Percentiles rank a stretch among this genome's conserved stretches.
These are phyloP conservation scores for Amphibalanus amphitrite DNA, from an alignment of 1,140 invertebrate genomes.

Conservation along the genomic window DNA sequence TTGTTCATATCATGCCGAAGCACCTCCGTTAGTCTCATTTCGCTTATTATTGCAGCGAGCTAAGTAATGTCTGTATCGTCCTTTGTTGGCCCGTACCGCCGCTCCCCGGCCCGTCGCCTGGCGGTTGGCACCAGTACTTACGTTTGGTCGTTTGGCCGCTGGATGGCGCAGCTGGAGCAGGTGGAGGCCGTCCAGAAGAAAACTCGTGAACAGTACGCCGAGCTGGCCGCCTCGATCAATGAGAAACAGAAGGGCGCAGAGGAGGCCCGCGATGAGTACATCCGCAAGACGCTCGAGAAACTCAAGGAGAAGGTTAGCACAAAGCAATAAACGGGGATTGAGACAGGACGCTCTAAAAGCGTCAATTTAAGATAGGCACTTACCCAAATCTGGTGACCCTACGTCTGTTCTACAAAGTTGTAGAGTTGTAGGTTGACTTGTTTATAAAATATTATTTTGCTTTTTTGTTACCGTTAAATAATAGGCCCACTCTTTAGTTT, in stretches of 20 bases:
- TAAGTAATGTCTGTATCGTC: no score
- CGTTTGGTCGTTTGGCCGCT: background rate
- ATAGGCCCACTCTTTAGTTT: no score
- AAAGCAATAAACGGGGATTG: background rate
- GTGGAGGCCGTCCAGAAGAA: conserved; percentile 1
- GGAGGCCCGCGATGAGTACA: background rate
- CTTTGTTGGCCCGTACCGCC: no score
- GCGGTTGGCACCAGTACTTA: background rate
- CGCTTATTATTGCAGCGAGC: no score
- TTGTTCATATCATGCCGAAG: background rate
- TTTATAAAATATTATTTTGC: no score
- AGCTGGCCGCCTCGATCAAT: background rate
- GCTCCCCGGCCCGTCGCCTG: background rate
- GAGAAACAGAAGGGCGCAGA: conserved; percentile 1
- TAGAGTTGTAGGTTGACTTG: background rate
- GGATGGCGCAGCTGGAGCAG: background rate
- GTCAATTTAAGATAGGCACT: background rate
- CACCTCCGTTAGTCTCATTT: background rate
- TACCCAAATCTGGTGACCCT: background rate
- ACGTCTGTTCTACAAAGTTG: background rate
- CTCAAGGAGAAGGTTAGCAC: background rate
- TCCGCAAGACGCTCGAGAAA: background rate
- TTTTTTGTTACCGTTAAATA: no score
- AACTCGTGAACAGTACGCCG: background rate
- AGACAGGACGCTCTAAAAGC: background rate